Evolutionary conservation across 2,113 vertebrate genomes (phyloP).

Genomic region (Eolophus roseicapilla): DNA sequence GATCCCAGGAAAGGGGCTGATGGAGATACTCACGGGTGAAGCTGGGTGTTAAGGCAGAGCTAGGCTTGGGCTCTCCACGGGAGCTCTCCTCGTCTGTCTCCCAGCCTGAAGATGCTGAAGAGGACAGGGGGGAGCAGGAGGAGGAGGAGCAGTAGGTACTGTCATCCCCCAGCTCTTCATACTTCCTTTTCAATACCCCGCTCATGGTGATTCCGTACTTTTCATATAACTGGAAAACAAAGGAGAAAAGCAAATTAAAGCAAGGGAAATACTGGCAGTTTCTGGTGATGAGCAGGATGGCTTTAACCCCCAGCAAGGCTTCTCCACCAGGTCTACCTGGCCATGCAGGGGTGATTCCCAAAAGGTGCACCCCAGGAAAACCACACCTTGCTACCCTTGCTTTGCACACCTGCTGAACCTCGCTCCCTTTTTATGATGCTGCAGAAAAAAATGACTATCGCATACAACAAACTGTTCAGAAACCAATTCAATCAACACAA

Average conservation of each 20-base stretch:
- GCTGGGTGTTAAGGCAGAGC: slow-evolving; percentile 74
- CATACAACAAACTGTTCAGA: neutral
- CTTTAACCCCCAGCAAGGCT: neutral
- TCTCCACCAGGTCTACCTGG: neutral
- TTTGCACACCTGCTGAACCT: neutral
- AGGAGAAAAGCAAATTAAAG: neutral
- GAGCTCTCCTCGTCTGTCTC: slow-evolving; percentile 88
- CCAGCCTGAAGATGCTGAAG: slow-evolving; percentile 83
- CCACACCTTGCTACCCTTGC: neutral
- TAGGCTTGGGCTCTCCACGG: slow-evolving; percentile 77
- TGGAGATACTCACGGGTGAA: slow-evolving; percentile 84
- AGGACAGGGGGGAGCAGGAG: slow-evolving; percentile 85
- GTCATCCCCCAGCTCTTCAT: slow-evolving; percentile 90
- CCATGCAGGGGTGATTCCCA: neutral
- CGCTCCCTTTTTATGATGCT: neutral
- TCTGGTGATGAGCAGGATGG: neutral
- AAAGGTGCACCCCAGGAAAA: neutral
- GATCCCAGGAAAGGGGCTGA: neutral
- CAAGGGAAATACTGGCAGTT: neutral
- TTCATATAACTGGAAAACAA: slow-evolving; percentile 74
- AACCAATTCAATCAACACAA: slow-evolving; percentile 20
- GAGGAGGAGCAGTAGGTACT: slow-evolving; percentile 84
- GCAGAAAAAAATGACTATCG: rapidly evolving
- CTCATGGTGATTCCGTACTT: slow-evolving; percentile 80
- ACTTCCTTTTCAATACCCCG: slow-evolving; percentile 92